A percentile compares a stretch with the other conserved stretches of the same genome.
Conservation (phyloP, 2,113 vertebrate genomes). For the Lepus timidus region DNA sequence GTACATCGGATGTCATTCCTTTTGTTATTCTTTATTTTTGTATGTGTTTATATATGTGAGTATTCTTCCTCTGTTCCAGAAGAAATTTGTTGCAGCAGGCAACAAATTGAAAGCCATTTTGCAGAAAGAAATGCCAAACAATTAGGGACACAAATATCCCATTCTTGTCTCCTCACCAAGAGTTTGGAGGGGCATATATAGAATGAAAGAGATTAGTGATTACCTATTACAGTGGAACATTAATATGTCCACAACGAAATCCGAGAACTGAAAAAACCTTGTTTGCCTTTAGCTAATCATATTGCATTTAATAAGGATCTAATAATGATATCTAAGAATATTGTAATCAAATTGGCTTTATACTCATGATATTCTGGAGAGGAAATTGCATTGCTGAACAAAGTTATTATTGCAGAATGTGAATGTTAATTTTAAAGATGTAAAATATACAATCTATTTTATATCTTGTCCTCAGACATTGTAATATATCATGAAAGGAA, state of each 20-base stretch:
- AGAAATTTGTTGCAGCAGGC: not conserved
- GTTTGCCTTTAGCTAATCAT: not conserved
- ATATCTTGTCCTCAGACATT: not conserved
- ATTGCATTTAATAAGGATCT: not conserved
- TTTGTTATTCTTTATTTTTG: too few species aligned
- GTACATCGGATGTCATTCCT: not conserved
- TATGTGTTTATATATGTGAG: too few species aligned
- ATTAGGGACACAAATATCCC: not conserved
- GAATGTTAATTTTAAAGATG: not conserved
- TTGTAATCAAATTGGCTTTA: not conserved
- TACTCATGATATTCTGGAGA: not conserved
- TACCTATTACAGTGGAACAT: not conserved
- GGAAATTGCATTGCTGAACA: not conserved
- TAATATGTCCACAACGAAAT: not conserved
- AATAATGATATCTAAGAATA: not conserved
- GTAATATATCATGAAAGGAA: not conserved
- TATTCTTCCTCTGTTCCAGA: not conserved
- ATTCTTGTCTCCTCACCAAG: not conserved
- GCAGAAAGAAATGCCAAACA: conserved; percentile 63
- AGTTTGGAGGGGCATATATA: not conserved
- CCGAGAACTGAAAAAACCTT: not conserved
- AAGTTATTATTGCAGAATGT: not conserved
- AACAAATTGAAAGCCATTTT: conserved; percentile 53
- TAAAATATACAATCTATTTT: not conserved
- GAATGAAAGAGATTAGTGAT: not conserved